Evolutionary conservation across 1,140 invertebrate genomes (phyloP).

Genomic region (Propsilocerus akamusi): DNA sequence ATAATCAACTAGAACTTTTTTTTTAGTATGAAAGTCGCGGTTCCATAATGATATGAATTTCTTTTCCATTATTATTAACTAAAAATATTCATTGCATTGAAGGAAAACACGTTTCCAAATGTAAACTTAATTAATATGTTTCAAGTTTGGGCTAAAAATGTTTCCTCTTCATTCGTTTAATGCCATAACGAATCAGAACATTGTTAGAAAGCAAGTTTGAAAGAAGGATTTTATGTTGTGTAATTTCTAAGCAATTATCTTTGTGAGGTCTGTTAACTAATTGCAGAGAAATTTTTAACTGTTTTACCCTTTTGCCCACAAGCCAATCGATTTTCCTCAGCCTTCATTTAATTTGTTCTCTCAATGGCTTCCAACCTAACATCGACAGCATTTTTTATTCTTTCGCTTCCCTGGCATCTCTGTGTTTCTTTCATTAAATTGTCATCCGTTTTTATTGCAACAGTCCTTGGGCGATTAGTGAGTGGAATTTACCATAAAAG

Average conservation of each 20-base stretch:
- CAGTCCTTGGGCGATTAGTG: background rate
- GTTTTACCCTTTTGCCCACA: too few species aligned
- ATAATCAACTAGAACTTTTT: background rate
- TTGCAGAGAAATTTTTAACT: too few species aligned
- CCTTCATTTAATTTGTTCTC: background rate
- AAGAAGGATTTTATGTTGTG: background rate
- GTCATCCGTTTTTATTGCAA: background rate
- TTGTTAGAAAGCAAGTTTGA: background rate
- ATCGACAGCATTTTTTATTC: background rate
- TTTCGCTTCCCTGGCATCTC: background rate
- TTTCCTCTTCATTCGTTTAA: too few species aligned
- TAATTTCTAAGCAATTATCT: background rate
- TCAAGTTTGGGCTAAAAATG: background rate
- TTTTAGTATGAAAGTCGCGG: background rate
- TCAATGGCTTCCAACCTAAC: background rate
- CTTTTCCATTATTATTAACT: background rate
- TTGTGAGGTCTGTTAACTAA: background rate
- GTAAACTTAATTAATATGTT: slow-evolving; percentile 2
- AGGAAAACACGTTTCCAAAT: background rate
- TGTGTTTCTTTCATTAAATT: background rate
- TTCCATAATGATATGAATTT: background rate
- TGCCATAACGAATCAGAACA: background rate
- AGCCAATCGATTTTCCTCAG: too few species aligned
- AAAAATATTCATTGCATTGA: background rate
- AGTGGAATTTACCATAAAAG: too few species aligned